phyloP scores from a whole-genome alignment of 2,888 invertebrate species.

The Cataglyphis rosenhaueri region DNA sequence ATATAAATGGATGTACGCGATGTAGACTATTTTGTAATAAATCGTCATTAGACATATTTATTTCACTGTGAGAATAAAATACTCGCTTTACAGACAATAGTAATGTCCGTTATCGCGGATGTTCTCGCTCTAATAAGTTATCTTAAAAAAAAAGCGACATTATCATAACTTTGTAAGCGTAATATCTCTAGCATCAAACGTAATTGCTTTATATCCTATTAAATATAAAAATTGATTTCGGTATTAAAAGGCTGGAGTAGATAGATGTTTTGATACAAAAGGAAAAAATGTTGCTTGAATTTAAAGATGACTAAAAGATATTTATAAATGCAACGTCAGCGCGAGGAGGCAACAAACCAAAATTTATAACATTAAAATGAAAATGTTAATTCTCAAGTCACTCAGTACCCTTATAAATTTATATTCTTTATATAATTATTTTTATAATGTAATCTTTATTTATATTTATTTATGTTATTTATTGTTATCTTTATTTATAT shows the following conservation, averaged over 20 bases:
- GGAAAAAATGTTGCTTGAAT: constrained; percentile 14
- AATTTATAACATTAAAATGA: background rate
- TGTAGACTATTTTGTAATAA: constrained; percentile 52
- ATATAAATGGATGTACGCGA: constrained; percentile 51
- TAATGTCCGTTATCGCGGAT: background rate
- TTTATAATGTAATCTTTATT: background rate
- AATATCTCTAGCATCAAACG: constrained; percentile 47
- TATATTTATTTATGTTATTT: too few species aligned
- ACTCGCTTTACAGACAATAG: constrained; percentile 39
- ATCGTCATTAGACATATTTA: constrained; percentile 20
- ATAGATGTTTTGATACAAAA: constrained; percentile 33
- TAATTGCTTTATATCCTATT: constrained; percentile 58
- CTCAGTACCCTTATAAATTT: background rate
- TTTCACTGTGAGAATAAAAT: constrained; percentile 22
- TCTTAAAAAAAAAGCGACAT: background rate
- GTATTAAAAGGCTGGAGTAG: background rate
- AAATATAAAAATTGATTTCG: constrained; percentile 48
- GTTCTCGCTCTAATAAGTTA: constrained; percentile 16
- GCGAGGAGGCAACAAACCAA: background rate
- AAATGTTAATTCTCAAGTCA: background rate
- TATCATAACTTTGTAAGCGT: constrained; percentile 52
- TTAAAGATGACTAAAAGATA: background rate
- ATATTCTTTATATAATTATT: background rate
- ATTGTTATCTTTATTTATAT: background rate
- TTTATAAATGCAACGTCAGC: background rate